phyloP scores from a whole-genome alignment of 2,797 vertebrate genomes.

The Platyrinchus mystaceus region DNA sequence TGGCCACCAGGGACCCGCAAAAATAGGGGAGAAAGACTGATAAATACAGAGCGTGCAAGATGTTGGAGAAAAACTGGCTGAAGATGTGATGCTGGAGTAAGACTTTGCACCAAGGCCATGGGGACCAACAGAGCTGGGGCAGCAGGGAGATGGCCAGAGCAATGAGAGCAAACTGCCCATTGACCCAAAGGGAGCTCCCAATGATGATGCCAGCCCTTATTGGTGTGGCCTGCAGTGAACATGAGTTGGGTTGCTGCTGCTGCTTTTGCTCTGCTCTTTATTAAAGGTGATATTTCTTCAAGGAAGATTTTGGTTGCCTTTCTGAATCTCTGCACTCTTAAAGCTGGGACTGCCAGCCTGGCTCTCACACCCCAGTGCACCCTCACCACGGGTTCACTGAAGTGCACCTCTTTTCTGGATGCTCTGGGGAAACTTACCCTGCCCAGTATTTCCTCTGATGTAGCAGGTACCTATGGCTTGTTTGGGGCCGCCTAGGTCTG shows the following conservation, averaged over 20 bases:
- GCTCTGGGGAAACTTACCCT: background rate
- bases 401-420: fast-evolving
- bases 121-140: background rate
- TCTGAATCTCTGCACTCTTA: background rate
- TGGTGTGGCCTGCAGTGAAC: background rate
- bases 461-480: background rate
- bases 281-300: background rate
- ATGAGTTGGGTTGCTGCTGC: background rate
- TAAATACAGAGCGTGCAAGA: background rate
- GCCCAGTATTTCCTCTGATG: background rate
- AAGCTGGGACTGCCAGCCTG: fast-evolving
- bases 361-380: background rate
- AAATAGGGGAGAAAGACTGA: background rate
- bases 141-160: background rate
- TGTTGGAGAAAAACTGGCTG: background rate
- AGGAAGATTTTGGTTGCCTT: background rate
- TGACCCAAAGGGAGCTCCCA: fast-evolving
- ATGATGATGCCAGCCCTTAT: background rate
- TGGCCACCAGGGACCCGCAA: background rate
- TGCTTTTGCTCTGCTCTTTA: background rate
- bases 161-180: fast-evolving
- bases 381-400: background rate
- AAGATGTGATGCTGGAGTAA: background rate
- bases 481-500: background rate
- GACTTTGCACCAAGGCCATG: background rate